Evolutionary conservation across 1,140 invertebrate species (phyloP).

Genomic region (Arctopsyche grandis): DNA sequence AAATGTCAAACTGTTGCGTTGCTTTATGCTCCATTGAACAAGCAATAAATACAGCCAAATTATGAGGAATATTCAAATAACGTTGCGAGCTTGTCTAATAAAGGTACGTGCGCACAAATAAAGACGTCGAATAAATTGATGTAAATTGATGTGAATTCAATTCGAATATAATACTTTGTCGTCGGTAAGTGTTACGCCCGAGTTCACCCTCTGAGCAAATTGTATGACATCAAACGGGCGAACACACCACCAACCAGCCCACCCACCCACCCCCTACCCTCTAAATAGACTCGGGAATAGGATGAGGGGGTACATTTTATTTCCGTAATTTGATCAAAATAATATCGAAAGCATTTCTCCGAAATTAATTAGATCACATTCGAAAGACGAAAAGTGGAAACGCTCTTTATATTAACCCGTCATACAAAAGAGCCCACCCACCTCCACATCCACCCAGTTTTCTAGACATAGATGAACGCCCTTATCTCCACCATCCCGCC

Average conservation of each 20-base stretch:
- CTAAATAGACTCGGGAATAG: neutral
- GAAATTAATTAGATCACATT: conserved; percentile 52
- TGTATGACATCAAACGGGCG: conserved; percentile 49
- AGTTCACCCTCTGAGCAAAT: conserved; percentile 53
- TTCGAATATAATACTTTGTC: conserved; percentile 49
- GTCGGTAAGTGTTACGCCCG: conserved; percentile 46
- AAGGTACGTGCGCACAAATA: conserved; percentile 16
- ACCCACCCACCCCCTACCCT: conserved; percentile 3
- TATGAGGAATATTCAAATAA: conserved; percentile 6
- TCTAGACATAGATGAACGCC: neutral
- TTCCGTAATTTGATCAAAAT: conserved; percentile 54
- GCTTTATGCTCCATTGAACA: no score
- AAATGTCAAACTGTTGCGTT: no score
- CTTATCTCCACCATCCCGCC: neutral
- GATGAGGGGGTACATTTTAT: conserved; percentile 46
- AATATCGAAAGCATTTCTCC: conserved; percentile 54
- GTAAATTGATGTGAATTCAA: conserved; percentile 53
- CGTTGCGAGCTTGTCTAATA: neutral
- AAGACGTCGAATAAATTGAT: conserved; percentile 49
- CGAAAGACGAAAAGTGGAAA: conserved; percentile 48
- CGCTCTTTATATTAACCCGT: conserved; percentile 50
- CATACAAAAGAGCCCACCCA: conserved; percentile 37
- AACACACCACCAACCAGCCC: neutral
- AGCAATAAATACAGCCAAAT: neutral
- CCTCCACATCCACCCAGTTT: neutral